Evolutionary conservation across 1,140 invertebrate species (phyloP).

Genomic region (Geopemphigus sp.): DNA sequence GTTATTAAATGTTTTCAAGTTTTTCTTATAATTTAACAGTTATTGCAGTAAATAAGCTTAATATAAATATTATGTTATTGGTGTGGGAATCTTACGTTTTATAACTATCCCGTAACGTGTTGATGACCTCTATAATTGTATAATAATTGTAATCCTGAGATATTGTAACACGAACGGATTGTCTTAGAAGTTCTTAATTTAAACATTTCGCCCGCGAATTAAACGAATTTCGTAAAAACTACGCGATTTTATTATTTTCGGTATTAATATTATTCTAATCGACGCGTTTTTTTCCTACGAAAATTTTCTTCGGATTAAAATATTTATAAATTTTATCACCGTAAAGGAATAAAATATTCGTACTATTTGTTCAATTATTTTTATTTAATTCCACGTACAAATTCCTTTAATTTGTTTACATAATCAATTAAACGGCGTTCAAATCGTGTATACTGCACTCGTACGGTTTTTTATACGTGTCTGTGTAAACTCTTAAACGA

Average conservation of each 20-base stretch:
- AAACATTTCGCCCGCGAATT: no score
- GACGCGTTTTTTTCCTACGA: not conserved
- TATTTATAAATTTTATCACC: no score
- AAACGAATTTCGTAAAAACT: no score
- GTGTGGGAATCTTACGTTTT: not conserved
- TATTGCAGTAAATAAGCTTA: not conserved
- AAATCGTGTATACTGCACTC: not conserved
- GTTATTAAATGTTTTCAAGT: not conserved
- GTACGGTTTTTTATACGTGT: not conserved
- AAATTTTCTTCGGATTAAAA: not conserved
- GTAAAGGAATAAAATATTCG: no score
- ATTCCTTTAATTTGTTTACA: slow-evolving; percentile 3
- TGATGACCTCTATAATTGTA: not conserved
- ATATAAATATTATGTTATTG: not conserved
- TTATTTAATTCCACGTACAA: not conserved
- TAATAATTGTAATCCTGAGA: not conserved
- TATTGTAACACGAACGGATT: no score
- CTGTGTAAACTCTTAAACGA: not conserved
- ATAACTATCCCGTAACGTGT: not conserved
- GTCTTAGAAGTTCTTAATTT: no score
- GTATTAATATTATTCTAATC: no score
- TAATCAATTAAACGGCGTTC: not conserved
- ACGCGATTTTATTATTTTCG: no score
- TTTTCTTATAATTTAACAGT: not conserved
- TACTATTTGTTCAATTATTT: not conserved